phyloP scores from a whole-genome alignment of 1,140 invertebrate genomes.

The Sinonovacula constricta region DNA sequence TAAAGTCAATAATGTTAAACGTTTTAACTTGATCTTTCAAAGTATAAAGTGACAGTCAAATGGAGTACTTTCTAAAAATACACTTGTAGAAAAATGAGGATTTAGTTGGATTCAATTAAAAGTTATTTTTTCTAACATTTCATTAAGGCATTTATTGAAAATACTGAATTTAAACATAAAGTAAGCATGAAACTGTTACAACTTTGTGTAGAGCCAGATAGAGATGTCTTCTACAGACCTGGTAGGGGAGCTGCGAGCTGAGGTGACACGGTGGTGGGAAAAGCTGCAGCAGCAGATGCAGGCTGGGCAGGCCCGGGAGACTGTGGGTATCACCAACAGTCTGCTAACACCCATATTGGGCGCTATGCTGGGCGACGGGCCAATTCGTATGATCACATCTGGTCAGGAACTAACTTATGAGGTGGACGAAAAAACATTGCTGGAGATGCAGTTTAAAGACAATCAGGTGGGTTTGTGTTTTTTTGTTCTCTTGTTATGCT shows the following conservation, averaged over 20 bases:
- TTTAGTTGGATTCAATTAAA: background rate
- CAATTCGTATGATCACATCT: slow-evolving; percentile 94
- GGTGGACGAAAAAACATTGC: slow-evolving; percentile 92
- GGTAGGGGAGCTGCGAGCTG: slow-evolving; percentile 93
- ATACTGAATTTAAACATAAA: no score
- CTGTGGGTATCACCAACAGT: slow-evolving; percentile 58
- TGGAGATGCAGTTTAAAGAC: slow-evolving; percentile 95
- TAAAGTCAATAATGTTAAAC: no score
- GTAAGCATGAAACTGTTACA: slow-evolving; percentile 77
- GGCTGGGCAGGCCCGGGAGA: slow-evolving; percentile 63
- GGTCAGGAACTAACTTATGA: slow-evolving; percentile 96
- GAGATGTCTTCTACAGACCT: slow-evolving; percentile 88
- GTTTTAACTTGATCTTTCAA: no score
- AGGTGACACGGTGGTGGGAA: slow-evolving; percentile 96
- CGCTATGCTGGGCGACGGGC: slow-evolving; percentile 85
- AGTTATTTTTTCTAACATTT: no score
- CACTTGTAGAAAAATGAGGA: background rate
- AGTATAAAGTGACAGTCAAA: no score
- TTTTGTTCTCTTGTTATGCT: no score
- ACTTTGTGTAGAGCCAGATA: slow-evolving; percentile 74
- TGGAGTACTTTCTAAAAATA: background rate
- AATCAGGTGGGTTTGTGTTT: slow-evolving; percentile 81
- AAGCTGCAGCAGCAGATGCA: slow-evolving; percentile 78
- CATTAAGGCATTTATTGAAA: no score
- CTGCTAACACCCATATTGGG: slow-evolving; percentile 77